Base-by-base conservation (phyloP, 2,888 invertebrate genomes). In the Aporophyla nigra region DNA sequence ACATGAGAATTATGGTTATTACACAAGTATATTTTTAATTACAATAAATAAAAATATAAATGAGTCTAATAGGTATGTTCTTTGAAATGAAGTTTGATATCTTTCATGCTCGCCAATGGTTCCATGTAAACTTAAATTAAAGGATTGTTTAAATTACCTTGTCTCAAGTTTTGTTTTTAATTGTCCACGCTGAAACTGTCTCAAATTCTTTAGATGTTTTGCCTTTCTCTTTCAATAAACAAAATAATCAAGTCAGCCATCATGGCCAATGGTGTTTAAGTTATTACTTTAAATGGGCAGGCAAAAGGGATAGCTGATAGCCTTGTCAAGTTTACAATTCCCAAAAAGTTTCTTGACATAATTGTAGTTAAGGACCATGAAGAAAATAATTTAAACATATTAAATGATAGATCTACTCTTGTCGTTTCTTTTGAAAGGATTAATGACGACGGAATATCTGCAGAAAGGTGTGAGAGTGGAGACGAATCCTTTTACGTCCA, bases 281-380 rank as follows among this genome's bases (percentile, higher is more conserved):
- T 65, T 65, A 49, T 75, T 76, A 19, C 87, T 84, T 63, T 80
- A 85, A 81, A 88, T 85, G 88, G 85, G 19, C 78, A 82, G 43
- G 63, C 61, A 88, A 84, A 88, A 88, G 80, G 83, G 79, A 88
- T 80, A 87, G 87, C 80, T 59, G 87, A 85, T 87, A 73, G 58
- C 88, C 88, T 87, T 87, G 87, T 61, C 74, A 76, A 53, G 59
- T 84, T 78, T 84, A 80, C 81, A 84, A 82, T 86, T 84, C 78
- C 88, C 88, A 83, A 86, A 84, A 86, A 75, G 69, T 51, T 67
- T 76, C 75, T 84, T 84, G 84, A 78, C 78, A 80, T 84, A 74
- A 82, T 82, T 86, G 63, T 61, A 70, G 53, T 71, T 54, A 59
- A 74, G 77, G 76, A 66, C 86, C 67, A 59, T 66, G 63, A 79